Conservation (phyloP, 2,113 vertebrate genomes). For the Bubo scandiacus region DNA sequence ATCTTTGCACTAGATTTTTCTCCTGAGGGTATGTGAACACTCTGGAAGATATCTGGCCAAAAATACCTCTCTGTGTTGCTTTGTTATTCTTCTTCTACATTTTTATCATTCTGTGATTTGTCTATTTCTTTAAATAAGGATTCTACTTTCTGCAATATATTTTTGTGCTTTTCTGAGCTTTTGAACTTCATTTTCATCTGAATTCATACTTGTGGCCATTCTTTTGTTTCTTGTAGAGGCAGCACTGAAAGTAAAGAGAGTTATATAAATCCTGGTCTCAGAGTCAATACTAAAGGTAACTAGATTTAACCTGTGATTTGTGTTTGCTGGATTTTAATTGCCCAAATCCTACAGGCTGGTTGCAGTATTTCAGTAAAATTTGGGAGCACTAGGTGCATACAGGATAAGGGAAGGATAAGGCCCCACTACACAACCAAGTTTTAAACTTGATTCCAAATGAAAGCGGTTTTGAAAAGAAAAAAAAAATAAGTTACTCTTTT, state of each 20-base stretch:
- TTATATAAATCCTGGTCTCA: background rate
- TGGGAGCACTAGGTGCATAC: background rate
- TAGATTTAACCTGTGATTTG: background rate
- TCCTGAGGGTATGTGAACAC: background rate
- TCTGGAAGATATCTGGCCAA: background rate
- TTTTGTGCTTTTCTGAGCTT: background rate
- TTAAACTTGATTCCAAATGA: background rate
- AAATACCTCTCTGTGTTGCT: background rate
- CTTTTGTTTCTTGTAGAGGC: background rate
- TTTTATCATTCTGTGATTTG: background rate
- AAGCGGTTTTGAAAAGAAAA: background rate
- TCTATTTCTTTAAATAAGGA: background rate
- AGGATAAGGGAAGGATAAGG: background rate
- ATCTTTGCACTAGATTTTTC: background rate
- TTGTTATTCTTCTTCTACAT: background rate
- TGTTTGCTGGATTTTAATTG: background rate
- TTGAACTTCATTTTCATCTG: background rate
- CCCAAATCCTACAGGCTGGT: background rate
- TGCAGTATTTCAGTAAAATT: background rate
- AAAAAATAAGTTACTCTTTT: background rate
- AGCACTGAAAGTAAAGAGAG: background rate
- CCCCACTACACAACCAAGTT: background rate
- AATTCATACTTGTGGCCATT: background rate
- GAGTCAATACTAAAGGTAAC: background rate
- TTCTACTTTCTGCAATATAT: background rate